phyloP scores from a whole-genome alignment of 2,888 invertebrate genomes.

The Bellardia pandia region DNA sequence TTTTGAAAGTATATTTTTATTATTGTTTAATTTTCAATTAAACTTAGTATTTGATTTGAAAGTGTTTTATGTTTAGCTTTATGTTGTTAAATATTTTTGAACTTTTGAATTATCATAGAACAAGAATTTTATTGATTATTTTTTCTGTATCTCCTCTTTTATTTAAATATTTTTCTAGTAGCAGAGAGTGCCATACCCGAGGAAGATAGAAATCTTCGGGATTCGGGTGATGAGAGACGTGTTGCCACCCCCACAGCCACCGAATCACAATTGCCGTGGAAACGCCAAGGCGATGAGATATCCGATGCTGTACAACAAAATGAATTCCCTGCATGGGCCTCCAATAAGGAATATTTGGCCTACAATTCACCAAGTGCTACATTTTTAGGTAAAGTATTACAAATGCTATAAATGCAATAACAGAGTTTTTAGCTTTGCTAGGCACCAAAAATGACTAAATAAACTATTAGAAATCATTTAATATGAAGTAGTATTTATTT shows the following conservation, averaged over 20 bases:
- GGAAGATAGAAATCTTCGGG: slow-evolving; percentile 82
- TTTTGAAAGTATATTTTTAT: slow-evolving; percentile 18
- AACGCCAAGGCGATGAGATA: slow-evolving; percentile 90
- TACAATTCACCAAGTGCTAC: slow-evolving; percentile 96
- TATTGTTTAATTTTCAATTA: slow-evolving; percentile 9
- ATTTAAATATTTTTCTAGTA: slow-evolving; percentile 75
- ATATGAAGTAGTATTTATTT: no score
- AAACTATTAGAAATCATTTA: no score
- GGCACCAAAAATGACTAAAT: no score
- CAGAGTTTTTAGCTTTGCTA: not conserved
- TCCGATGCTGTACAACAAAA: slow-evolving; percentile 90
- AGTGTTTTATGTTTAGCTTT: slow-evolving; percentile 68
- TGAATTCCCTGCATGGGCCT: slow-evolving; percentile 97
- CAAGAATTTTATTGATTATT: not conserved
- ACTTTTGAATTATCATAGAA: slow-evolving; percentile 1
- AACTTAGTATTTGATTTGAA: slow-evolving; percentile 44
- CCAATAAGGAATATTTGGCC: slow-evolving; percentile 96
- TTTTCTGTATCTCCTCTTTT: slow-evolving; percentile 20
- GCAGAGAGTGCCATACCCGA: slow-evolving; percentile 82
- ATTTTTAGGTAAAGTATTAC: slow-evolving; percentile 89
- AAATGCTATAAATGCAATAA: not conserved
- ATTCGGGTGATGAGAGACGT: slow-evolving; percentile 87
- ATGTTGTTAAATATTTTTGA: slow-evolving; percentile 44
- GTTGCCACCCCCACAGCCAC: slow-evolving; percentile 95
- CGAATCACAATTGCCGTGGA: slow-evolving; percentile 96